Evolutionary conservation across 2,888 invertebrate species (phyloP).

Genomic region (Cheilosia soror): DNA sequence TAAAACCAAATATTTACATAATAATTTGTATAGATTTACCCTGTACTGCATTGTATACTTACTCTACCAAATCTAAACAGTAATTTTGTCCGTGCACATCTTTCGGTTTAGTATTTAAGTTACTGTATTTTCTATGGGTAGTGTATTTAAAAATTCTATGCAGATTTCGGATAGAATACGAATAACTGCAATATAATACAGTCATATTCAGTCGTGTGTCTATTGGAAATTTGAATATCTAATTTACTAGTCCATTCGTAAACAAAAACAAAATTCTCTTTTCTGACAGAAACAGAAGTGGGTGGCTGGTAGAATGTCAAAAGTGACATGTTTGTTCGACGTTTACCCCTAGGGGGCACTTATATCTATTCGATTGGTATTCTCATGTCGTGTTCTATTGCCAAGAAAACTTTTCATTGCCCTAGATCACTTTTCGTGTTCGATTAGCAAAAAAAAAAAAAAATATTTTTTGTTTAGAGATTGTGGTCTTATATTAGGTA

Average conservation of each 20-base stretch:
- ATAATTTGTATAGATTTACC: conserved; percentile 47
- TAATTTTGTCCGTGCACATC: conserved; percentile 81
- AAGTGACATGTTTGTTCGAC: no score
- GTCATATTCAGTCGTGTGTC: not conserved
- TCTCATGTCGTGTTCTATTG: no score
- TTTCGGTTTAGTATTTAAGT: not conserved
- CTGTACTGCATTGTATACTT: conserved; percentile 75
- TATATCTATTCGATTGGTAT: no score
- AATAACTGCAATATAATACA: not conserved
- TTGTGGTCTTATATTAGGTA: no score
- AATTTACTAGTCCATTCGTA: not conserved
- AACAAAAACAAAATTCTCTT: conserved; percentile 7
- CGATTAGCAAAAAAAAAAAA: no score
- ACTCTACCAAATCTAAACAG: conserved; percentile 87
- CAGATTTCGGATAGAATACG: not conserved
- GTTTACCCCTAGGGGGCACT: no score
- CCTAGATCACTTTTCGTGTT: no score
- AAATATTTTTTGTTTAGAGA: no score
- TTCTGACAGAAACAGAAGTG: no score
- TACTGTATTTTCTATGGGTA: conserved; percentile 1
- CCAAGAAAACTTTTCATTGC: no score
- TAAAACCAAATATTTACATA: conserved; percentile 82
- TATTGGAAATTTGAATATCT: not conserved
- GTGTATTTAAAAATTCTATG: not conserved
- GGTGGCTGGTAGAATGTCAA: no score